A percentile compares a stretch with the other conserved stretches of the same genome.
Evolutionary conservation across 2,113 vertebrate species (phyloP).

Genomic region (Enhydra lutris): DNA sequence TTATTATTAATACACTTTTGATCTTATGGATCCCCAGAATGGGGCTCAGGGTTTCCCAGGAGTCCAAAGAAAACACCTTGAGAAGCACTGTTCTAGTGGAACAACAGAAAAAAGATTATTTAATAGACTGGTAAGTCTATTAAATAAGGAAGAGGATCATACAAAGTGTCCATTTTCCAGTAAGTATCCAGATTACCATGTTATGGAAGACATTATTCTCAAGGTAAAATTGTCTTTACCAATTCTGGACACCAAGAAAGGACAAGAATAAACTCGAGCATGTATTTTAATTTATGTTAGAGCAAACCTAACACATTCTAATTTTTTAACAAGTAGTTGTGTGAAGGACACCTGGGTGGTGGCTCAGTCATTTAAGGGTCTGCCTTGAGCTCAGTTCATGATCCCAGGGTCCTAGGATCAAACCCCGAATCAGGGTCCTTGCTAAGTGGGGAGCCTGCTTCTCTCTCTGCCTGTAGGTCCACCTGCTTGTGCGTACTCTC

Average conservation of each 20-base stretch:
- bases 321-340: not conserved
- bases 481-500: not conserved
- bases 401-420: too few relatives aligned
- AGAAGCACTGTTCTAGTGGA: not conserved
- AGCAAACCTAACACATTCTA: not conserved
- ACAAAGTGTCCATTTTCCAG: not conserved
- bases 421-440: not conserved
- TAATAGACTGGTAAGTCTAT: not conserved
- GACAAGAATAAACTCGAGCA: not conserved
- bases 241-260: not conserved
- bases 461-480: not conserved
- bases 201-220: fast-evolving
- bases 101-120: not conserved
- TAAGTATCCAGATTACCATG: too few relatives aligned
- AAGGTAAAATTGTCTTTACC: not conserved
- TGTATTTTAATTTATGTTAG: not conserved
- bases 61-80: not conserved
- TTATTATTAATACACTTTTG: not conserved
- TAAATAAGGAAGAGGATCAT: not conserved
- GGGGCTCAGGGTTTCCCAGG: fast-evolving
- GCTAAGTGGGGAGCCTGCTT: too few relatives aligned
- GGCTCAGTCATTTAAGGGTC: too few relatives aligned
- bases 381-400: too few relatives aligned
- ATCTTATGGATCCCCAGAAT: not conserved
- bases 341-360: too few relatives aligned